phyloP scores from a whole-genome alignment of 2,113 vertebrate species.

The Cariama cristata region DNA sequence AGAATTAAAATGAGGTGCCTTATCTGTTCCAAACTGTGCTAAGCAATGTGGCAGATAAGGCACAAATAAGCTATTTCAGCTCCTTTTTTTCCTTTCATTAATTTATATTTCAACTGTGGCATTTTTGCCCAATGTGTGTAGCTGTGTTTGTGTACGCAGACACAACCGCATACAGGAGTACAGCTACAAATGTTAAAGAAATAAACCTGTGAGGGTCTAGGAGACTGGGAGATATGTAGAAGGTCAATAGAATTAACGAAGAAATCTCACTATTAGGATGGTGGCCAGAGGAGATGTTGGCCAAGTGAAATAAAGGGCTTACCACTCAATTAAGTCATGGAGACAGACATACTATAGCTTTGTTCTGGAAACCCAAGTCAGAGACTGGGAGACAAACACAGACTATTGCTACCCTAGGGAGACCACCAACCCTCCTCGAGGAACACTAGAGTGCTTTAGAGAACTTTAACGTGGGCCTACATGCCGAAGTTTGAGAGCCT shows the following conservation, averaged over 20 bases:
- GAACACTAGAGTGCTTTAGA: background rate
- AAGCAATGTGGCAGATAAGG: background rate
- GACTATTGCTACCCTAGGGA: background rate
- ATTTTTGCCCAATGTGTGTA: background rate
- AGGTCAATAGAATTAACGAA: background rate
- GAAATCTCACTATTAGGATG: background rate
- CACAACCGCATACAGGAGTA: background rate
- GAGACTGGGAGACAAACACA: background rate
- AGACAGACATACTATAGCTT: background rate
- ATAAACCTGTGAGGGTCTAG: background rate
- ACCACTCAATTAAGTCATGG: background rate
- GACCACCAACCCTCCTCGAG: background rate
- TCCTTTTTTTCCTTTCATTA: background rate
- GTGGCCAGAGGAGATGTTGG: background rate
- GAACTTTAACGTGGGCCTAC: background rate
- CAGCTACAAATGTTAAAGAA: background rate
- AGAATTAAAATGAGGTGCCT: background rate
- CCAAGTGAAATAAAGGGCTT: slow-evolving; percentile 20
- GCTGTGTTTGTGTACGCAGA: background rate
- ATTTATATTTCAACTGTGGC: background rate
- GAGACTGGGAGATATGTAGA: background rate
- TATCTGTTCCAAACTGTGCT: background rate
- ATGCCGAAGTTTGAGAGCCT: background rate
- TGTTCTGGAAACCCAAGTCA: background rate
- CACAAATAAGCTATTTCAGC: background rate